phyloP scores from a whole-genome alignment of 1,140 invertebrate genomes.

The Aethina tumida region DNA sequence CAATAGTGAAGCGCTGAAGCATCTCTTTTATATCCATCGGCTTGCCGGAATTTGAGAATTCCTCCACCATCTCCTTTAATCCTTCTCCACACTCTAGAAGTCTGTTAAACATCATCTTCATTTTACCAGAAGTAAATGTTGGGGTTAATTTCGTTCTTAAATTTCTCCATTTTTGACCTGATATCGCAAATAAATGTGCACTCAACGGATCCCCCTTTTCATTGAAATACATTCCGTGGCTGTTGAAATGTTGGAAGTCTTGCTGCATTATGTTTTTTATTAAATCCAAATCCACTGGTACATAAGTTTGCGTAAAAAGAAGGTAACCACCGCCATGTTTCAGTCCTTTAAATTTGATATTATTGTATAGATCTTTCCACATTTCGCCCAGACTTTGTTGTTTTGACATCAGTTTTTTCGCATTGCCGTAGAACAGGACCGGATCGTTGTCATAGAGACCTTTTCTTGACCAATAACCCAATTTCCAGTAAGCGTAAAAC shows the following conservation, averaged over 20 bases:
- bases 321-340: slow-evolving; percentile 12
- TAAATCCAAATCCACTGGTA: slow-evolving; percentile 38
- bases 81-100: slow-evolving; percentile 7
- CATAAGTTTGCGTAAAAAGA: slow-evolving; percentile 8
- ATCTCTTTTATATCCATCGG: slow-evolving; percentile 45
- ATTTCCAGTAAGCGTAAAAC: no score
- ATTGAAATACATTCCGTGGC: slow-evolving; percentile 33
- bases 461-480: no score
- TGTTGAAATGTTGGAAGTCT: slow-evolving; percentile 38
- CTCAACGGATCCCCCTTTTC: slow-evolving; percentile 38
- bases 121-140: slow-evolving; percentile 40
- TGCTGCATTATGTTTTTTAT: slow-evolving; percentile 37
- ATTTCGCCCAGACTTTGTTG: no score
- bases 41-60: slow-evolving; percentile 8
- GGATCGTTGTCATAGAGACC: no score
- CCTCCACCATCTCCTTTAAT: slow-evolving; percentile 36
- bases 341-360: slow-evolving; percentile 20
- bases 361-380: no score
- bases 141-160: slow-evolving; percentile 37
- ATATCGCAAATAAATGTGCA: slow-evolving; percentile 37
- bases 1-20: slow-evolving; percentile 48
- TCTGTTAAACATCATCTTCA: slow-evolving; percentile 37
- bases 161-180: slow-evolving; percentile 38
- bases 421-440: no score
- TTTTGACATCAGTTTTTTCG: no score